These are phyloP conservation scores for Chrysopa pallens DNA, from an alignment of 1,140 invertebrate genomes.

Conservation along the genomic window DNA sequence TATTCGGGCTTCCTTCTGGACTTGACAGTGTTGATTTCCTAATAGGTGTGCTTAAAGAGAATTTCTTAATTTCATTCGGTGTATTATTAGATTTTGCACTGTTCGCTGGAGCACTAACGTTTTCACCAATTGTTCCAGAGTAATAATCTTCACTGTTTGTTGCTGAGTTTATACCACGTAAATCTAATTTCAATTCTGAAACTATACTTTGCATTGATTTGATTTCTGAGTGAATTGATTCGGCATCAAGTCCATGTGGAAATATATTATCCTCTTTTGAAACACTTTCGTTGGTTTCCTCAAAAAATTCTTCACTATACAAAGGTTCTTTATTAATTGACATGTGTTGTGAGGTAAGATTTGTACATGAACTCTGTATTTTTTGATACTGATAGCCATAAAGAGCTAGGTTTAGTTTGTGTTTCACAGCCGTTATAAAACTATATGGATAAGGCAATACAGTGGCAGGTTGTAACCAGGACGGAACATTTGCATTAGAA, in stretches of 20 bases:
- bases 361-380: too few relatives aligned
- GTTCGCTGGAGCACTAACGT: not conserved
- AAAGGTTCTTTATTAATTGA: too few relatives aligned
- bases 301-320: too few relatives aligned
- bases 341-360: too few relatives aligned
- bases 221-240: too few relatives aligned
- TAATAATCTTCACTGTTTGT: not conserved
- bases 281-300: too few relatives aligned
- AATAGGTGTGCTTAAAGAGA: not conserved
- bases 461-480: slow-evolving; percentile 11
- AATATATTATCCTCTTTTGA: too few relatives aligned
- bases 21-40: not conserved
- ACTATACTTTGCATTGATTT: not conserved
- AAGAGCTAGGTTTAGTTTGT: slow-evolving; percentile 13
- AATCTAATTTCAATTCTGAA: not conserved
- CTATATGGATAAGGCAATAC: slow-evolving; percentile 16
- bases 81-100: not conserved
- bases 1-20: not conserved
- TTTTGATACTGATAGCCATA: slow-evolving; percentile 5
- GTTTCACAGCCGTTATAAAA: slow-evolving; percentile 20
- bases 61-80: not conserved
- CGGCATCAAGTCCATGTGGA: too few relatives aligned
- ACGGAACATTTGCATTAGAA: slow-evolving; percentile 1
- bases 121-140: not conserved
- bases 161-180: not conserved